A percentile compares a stretch with the other conserved stretches of the same genome.
phyloP scores from a whole-genome alignment of 2,888 invertebrate species.

The Sphinx pinastri region DNA sequence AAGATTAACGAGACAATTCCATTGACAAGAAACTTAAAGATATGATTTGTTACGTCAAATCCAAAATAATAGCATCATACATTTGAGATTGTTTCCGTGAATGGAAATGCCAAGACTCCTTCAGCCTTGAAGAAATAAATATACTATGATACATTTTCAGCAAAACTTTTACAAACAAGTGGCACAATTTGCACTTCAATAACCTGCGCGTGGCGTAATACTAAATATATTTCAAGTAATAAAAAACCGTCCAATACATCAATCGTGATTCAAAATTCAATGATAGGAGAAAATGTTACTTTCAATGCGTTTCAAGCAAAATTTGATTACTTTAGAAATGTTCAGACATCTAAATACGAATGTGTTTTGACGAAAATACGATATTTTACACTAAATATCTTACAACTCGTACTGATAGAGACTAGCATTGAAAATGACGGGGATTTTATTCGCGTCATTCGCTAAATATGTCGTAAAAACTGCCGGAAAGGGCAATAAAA shows the following conservation, averaged over 20 bases:
- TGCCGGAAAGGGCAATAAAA: background rate
- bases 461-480: background rate
- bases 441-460: background rate
- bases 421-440: background rate
- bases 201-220: no score
- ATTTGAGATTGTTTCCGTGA: background rate
- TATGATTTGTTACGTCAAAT: background rate
- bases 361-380: conserved; percentile 34
- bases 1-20: background rate
- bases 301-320: background rate
- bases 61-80: background rate
- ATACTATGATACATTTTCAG: background rate
- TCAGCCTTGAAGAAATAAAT: background rate
- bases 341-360: conserved; percentile 19
- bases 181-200: no score
- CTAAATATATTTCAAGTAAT: background rate
- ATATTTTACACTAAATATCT: conserved; percentile 27
- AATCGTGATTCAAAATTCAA: background rate
- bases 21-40: background rate
- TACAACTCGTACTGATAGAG: background rate
- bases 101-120: background rate
- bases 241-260: background rate
- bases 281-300: background rate
- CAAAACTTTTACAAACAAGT: no score
- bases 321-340: background rate